A percentile compares a stretch with the other conserved stretches of the same genome.
phyloP scores from a whole-genome alignment of 2,888 invertebrate genomes.

The Acrocyrtus sp. region DNA sequence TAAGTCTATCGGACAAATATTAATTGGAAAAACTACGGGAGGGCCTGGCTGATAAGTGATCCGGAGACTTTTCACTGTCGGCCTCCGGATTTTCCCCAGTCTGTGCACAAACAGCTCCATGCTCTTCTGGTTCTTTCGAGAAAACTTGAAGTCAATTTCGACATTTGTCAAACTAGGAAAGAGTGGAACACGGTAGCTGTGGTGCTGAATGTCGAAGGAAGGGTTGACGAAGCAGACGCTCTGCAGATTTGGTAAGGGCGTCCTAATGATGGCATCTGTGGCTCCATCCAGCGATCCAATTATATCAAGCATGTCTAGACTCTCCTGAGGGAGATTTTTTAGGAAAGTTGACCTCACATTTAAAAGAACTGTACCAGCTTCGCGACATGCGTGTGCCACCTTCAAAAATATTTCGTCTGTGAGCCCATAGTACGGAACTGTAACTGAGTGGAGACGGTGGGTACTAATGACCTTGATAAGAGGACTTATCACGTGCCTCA shows the following conservation, averaged over 20 bases:
- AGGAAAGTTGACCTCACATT: constrained; percentile 40
- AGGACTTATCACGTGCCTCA: constrained; percentile 18
- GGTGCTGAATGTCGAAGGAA: constrained; percentile 28
- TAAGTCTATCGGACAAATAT: constrained; percentile 32
- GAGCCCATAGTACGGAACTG: constrained; percentile 41
- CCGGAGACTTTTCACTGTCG: constrained; percentile 24
- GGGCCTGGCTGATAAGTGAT: constrained; percentile 46
- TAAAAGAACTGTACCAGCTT: constrained; percentile 28
- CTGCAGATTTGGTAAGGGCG: constrained; percentile 29
- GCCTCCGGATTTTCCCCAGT: constrained; percentile 31
- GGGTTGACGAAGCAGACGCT: constrained; percentile 42
- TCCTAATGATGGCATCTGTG: constrained; percentile 36
- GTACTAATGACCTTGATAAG: constrained; percentile 23
- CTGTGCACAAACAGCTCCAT: constrained; percentile 45
- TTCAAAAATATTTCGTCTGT: constrained; percentile 31
- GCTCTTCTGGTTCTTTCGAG: constrained; percentile 38
- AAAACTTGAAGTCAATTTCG: constrained; percentile 45
- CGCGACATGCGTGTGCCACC: constrained; percentile 15
- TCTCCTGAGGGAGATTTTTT: constrained; percentile 24
- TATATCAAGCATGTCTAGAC: constrained; percentile 29
- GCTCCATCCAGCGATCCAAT: constrained; percentile 40
- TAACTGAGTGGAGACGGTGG: constrained; percentile 9
- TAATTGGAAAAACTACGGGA: constrained; percentile 30
- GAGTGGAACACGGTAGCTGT: constrained; percentile 24
- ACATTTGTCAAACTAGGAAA: constrained; percentile 29